Conservation (phyloP, 2,113 vertebrate genomes). For the Lichenostomus cassidix region DNA sequence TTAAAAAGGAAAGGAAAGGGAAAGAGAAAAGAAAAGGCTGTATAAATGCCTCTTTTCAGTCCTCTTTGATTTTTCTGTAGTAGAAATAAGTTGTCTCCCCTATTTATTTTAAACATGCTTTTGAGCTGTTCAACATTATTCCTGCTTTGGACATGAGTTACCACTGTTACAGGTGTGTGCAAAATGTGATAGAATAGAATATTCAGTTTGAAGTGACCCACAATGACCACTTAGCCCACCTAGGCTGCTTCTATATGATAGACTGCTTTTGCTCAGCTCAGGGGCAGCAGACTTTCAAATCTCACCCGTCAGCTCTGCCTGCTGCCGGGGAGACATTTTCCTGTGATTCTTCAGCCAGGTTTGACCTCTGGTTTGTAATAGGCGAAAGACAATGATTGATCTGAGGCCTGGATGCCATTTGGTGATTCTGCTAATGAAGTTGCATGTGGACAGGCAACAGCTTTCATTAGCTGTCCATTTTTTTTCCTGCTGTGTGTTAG, state of each 20-base stretch:
- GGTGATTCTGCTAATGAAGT: background rate
- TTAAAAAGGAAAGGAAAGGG: no score
- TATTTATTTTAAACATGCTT: background rate
- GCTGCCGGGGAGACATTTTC: background rate
- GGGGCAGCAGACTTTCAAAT: background rate
- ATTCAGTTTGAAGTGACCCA: background rate
- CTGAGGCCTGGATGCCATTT: background rate
- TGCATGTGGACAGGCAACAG: background rate
- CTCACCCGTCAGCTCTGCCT: background rate
- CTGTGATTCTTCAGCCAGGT: background rate
- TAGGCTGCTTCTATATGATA: background rate
- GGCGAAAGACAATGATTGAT: background rate
- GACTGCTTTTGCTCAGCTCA: background rate
- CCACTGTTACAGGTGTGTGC: background rate
- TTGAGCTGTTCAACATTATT: background rate
- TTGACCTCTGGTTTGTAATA: background rate
- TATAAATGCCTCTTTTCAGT: background rate
- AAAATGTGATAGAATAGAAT: background rate
- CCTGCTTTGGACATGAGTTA: background rate
- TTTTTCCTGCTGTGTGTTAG: background rate
- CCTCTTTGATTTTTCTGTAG: background rate
- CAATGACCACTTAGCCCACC: background rate
- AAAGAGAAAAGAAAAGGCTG: background rate
- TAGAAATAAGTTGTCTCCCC: background rate
- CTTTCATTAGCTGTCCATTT: background rate